Evolutionary conservation across 2,888 invertebrate species (phyloP).

Genomic region (Nyleta sp.): DNA sequence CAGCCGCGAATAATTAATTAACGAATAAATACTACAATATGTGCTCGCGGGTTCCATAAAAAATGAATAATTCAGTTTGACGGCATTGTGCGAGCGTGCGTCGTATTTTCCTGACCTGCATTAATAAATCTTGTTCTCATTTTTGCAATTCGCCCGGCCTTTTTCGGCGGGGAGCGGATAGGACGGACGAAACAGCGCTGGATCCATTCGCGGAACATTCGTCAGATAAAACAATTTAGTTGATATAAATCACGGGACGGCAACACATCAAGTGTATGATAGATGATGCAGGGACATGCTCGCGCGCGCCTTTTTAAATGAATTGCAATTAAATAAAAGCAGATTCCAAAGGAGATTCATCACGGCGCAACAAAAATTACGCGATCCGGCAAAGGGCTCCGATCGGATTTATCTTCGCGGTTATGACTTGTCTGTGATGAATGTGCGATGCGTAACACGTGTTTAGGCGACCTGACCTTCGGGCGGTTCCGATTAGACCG

Average conservation of each 20-base stretch:
- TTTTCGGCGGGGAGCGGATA: constrained; percentile 11
- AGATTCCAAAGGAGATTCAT: constrained; percentile 31
- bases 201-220: constrained; percentile 40
- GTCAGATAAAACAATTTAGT: constrained; percentile 61
- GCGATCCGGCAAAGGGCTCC: background rate
- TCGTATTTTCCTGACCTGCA: constrained; percentile 55
- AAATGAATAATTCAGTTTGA: constrained; percentile 51
- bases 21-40: constrained; percentile 29
- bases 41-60: constrained; percentile 18
- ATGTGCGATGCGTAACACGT: constrained; percentile 7
- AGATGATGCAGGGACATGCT: constrained; percentile 40
- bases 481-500: background rate
- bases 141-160: constrained; percentile 44
- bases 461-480: background rate
- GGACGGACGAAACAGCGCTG: constrained; percentile 6
- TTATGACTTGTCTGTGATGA: constrained; percentile 11
- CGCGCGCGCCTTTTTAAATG: constrained; percentile 30
- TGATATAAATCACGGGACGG: constrained; percentile 53
- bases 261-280: constrained; percentile 60
- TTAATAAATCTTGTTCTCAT: constrained; percentile 60
- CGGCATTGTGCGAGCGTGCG: constrained; percentile 12
- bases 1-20: constrained; percentile 41
- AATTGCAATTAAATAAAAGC: constrained; percentile 52
- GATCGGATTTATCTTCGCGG: constrained; percentile 28
- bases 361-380: constrained; percentile 27